Evolutionary conservation across 2,888 invertebrate species (phyloP), one percentile per base, ranked within the genome.

Genomic region (Beris morrisii): DNA sequence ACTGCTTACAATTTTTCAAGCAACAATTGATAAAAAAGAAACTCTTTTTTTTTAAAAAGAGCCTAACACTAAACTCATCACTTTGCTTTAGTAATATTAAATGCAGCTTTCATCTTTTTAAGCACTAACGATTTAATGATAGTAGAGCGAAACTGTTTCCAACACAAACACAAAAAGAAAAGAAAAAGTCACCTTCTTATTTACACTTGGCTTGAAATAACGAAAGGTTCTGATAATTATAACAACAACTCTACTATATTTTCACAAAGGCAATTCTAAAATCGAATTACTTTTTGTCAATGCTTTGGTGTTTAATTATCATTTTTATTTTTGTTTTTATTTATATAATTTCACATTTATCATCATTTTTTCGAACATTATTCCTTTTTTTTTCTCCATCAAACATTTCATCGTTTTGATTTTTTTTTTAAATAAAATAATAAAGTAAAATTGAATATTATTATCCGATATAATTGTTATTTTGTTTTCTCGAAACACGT

Each of bases 101-200:
- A 43, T 32, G 30, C 43, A 56, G n/a, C 48, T 61, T 22, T 15
- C 38, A 31, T 61, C 5, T 52, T 43, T 15, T 50, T 50, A 61
- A 61, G 61, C 61, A 61, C 61, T 45, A 58, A 46, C 45, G 45
- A 38, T 38, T 52, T 28, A 5, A 52, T 45, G 22, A 58, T 45
- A 38, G 46, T 45, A 58, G 38, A 15, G n/a, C 15, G 11, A 38
- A 38, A 63, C 32, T n/a, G 9, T 38, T 38, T 38, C 38, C 5
- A 38, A 38, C 38, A 22, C 22, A 22, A 22, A 22, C 22, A 1
- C 22, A 22, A 22, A 22, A 22, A 2, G 7, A 38, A 38, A 64
- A 53, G n/a, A n/a, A 45, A 55, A 50, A 58, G 45, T 65, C 65
- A 65, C 65, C 65, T 65, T 65, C 65, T 65, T 65, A 57, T 57